Evolutionary conservation across 2,113 vertebrate species (phyloP).

Genomic region (Aspiorhynchus laticeps): DNA sequence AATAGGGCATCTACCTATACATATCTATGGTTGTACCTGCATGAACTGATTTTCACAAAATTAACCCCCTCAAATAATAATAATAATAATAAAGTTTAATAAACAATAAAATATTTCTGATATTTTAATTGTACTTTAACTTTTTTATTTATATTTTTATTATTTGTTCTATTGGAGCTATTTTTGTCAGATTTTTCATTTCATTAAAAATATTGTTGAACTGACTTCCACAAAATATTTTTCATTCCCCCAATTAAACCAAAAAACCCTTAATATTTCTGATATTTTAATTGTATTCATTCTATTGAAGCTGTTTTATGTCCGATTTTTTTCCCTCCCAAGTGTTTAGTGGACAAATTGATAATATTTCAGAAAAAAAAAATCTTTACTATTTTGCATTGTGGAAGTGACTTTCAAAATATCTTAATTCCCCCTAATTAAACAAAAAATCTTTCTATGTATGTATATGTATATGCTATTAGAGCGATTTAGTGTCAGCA

Average conservation of each 20-base stretch:
- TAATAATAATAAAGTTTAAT: too few species aligned
- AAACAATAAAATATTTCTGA: too few species aligned
- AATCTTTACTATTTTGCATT: neutral
- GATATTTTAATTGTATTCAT: too few species aligned
- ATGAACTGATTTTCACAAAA: neutral
- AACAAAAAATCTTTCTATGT: neutral
- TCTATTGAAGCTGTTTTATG: too few species aligned
- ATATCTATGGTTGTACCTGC: too few species aligned
- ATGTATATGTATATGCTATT: neutral
- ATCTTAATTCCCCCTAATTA: neutral
- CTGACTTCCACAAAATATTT: neutral
- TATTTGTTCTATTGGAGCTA: too few species aligned
- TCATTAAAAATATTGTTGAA: neutral
- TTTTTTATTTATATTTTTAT: too few species aligned
- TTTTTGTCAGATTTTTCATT: too few species aligned
- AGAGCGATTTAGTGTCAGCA: neutral
- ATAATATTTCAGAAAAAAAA: neutral
- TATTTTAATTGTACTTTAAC: too few species aligned
- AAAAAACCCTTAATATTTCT: neutral
- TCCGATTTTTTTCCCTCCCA: too few species aligned
- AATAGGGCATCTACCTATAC: too few species aligned
- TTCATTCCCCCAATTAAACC: neutral
- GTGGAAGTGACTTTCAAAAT: neutral
- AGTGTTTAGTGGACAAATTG: neutral
- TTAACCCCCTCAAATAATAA: too few species aligned